These are phyloP conservation scores for Caenorhabditis remanei DNA, from an alignment of 1,140 invertebrate genomes.

Conservation along the genomic window DNA sequence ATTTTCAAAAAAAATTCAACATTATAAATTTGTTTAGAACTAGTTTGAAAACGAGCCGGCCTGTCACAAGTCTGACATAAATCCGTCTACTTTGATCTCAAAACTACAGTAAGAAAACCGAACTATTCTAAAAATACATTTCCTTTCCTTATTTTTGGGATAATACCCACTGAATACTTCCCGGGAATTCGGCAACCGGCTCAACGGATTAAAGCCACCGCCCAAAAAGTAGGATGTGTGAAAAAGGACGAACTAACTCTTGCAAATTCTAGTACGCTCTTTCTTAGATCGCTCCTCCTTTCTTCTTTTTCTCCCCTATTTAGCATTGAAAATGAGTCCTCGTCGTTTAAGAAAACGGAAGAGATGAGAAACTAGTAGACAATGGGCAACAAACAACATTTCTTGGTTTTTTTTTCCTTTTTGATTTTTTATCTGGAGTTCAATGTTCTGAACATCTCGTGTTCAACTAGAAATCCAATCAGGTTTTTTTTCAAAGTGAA, in stretches of 20 bases:
- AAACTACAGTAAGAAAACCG: too few species aligned
- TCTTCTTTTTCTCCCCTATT: not conserved
- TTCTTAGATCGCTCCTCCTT: not conserved
- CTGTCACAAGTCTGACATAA: too few species aligned
- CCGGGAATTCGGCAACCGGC: not conserved
- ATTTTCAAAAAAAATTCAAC: too few species aligned
- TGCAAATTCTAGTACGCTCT: not conserved
- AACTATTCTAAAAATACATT: not conserved
- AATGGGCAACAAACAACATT: not conserved
- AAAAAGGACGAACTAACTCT: slow-evolving; percentile 26
- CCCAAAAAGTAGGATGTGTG: slow-evolving; percentile 18
- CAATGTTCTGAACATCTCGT: not conserved
- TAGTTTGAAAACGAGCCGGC: too few species aligned
- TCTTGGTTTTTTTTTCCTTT: not conserved
- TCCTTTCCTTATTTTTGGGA: not conserved
- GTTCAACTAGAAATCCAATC: slow-evolving; percentile 20
- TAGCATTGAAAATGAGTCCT: not conserved
- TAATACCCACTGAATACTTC: not conserved
- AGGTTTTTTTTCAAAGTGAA: not conserved
- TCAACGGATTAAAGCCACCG: slow-evolving; percentile 3
- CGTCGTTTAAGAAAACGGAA: not conserved
- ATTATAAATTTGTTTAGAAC: too few species aligned
- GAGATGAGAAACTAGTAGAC: not conserved
- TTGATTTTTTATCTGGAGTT: not conserved
- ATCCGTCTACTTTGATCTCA: too few species aligned